Evolutionary conservation across 2,113 vertebrate genomes (phyloP).

Genomic region (Nerophis lumbriciformis): DNA sequence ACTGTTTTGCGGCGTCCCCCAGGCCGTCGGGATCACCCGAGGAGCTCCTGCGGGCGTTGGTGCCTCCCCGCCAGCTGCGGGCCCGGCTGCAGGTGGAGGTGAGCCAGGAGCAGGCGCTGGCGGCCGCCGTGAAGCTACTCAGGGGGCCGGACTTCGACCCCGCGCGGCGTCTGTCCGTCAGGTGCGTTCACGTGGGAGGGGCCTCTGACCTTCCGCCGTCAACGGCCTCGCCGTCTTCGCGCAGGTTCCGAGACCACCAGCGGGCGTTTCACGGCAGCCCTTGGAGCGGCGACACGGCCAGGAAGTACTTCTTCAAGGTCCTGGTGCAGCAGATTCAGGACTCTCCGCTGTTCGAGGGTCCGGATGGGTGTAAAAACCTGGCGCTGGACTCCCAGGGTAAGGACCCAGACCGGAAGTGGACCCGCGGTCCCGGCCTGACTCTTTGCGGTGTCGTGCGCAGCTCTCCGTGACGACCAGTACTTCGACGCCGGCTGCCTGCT

Average conservation of each 20-base stretch:
- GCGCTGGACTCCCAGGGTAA: slow-evolving; percentile 62
- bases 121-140: slow-evolving; percentile 76
- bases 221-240: background rate
- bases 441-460: slow-evolving; percentile 23
- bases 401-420: too few relatives aligned
- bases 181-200: slow-evolving; percentile 31
- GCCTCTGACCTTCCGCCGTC: background rate
- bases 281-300: slow-evolving; percentile 14
- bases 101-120: slow-evolving; percentile 68
- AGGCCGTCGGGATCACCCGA: slow-evolving; percentile 17
- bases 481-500: slow-evolving; percentile 78
- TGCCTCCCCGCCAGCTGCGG: background rate
- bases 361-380: slow-evolving; percentile 61
- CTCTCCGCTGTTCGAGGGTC: slow-evolving; percentile 65
- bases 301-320: slow-evolving; percentile 56
- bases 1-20: background rate
- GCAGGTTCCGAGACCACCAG: slow-evolving; percentile 38
- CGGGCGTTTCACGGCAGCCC: slow-evolving; percentile 25
- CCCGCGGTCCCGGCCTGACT: background rate
- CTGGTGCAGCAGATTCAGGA: slow-evolving; percentile 62
- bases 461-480: slow-evolving; percentile 77
- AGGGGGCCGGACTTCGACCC: slow-evolving; percentile 77
- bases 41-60: slow-evolving; percentile 40
- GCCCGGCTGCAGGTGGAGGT: slow-evolving; percentile 68
- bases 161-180: slow-evolving; percentile 72